phyloP scores from a whole-genome alignment of 1,140 invertebrate species.

The Geopemphigus sp. region DNA sequence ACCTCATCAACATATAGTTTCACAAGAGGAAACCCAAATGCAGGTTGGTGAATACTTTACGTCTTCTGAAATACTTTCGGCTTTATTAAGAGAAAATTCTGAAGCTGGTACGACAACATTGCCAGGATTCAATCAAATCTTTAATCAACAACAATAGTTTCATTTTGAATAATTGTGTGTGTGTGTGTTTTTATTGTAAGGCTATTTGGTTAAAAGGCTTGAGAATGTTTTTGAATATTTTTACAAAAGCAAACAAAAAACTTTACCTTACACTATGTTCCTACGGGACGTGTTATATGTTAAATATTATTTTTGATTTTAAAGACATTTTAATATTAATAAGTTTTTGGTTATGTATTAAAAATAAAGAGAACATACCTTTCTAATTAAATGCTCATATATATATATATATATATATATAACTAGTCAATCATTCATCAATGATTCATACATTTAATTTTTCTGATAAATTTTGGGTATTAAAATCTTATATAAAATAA shows the following conservation, averaged over 20 bases:
- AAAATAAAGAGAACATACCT: too few species aligned
- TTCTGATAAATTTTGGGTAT: not conserved
- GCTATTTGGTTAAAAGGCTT: too few species aligned
- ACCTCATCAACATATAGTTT: constrained; percentile 21
- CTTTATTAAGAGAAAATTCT: constrained; percentile 43
- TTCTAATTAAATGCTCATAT: too few species aligned
- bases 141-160: constrained; percentile 51
- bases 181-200: not conserved
- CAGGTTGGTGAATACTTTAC: constrained; percentile 38
- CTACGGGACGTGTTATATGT: too few species aligned
- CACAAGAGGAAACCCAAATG: constrained; percentile 10
- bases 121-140: constrained; percentile 52
- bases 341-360: too few species aligned
- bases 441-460: constrained; percentile 6
- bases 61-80: constrained; percentile 46
- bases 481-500: not conserved
- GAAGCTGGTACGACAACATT: constrained; percentile 50
- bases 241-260: too few species aligned
- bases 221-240: too few species aligned
- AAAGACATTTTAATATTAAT: too few species aligned
- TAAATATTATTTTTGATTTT: too few species aligned
- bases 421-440: constrained; percentile 39
- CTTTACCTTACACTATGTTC: too few species aligned
- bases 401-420: constrained; percentile 6
- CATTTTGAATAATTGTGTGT: not conserved